Conservation (phyloP, 2,888 invertebrate genomes). For the Macrophya annulata region DNA sequence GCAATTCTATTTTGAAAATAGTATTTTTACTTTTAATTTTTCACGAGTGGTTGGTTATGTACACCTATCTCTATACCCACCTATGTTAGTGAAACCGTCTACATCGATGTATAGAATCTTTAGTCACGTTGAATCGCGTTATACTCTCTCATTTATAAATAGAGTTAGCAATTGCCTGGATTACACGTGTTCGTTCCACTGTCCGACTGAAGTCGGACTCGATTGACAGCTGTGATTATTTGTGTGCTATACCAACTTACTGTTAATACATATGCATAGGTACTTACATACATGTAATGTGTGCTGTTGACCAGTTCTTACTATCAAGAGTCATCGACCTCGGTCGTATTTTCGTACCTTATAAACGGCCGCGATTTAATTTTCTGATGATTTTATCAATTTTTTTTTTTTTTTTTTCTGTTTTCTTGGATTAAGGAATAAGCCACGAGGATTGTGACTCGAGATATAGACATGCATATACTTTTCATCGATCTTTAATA, state of each 20-base stretch:
- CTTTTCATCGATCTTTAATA: background rate
- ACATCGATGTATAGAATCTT: slow-evolving; percentile 14
- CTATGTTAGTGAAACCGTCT: background rate
- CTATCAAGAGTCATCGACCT: slow-evolving; percentile 7
- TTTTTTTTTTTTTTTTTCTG: background rate
- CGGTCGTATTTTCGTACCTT: background rate
- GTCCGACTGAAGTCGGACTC: slow-evolving; percentile 64
- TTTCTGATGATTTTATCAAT: background rate
- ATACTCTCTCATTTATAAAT: slow-evolving; percentile 45
- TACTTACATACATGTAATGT: background rate
- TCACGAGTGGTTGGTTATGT: slow-evolving; percentile 17
- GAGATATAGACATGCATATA: background rate
- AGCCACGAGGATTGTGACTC: background rate
- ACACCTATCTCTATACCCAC: background rate
- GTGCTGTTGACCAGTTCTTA: slow-evolving; percentile 8
- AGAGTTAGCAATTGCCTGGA: slow-evolving; percentile 49
- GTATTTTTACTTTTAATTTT: slow-evolving; percentile 39
- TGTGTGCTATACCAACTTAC: slow-evolving; percentile 60
- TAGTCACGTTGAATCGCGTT: slow-evolving; percentile 30
- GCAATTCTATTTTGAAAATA: slow-evolving; percentile 44
- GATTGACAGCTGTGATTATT: slow-evolving; percentile 68
- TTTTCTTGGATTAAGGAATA: background rate
- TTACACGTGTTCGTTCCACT: slow-evolving; percentile 57
- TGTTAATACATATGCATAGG: background rate
- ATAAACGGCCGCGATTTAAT: background rate